Evolutionary conservation across 2,113 vertebrate species (phyloP).

Genomic region (Dasyprocta punctata): DNA sequence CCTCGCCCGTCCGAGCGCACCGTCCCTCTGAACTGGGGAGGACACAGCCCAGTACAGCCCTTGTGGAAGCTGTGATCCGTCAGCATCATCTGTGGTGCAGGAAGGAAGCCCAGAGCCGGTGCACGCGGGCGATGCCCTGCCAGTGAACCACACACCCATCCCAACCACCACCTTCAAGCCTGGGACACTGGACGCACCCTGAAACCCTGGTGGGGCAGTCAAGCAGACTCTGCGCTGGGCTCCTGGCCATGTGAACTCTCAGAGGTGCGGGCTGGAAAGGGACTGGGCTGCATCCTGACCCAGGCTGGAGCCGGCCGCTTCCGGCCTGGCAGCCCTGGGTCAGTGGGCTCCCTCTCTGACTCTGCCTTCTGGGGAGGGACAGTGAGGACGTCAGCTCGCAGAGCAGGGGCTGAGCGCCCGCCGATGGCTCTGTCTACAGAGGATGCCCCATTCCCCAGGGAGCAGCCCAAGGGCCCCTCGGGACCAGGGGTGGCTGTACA

Average conservation of each 20-base stretch:
- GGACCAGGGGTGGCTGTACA: neutral
- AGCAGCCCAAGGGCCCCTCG: neutral
- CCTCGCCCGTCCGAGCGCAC: rapidly evolving
- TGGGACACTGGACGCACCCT: neutral
- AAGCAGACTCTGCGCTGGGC: rapidly evolving
- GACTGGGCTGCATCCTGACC: neutral
- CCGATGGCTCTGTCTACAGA: rapidly evolving
- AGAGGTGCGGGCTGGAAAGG: neutral
- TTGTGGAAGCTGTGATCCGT: neutral
- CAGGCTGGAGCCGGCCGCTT: neutral
- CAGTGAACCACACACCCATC: too few species aligned
- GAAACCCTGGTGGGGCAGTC: rapidly evolving
- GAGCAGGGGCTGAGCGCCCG: neutral
- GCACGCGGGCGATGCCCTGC: too few species aligned
- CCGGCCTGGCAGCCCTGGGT: rapidly evolving
- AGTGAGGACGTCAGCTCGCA: neutral
- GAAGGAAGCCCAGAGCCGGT: neutral
- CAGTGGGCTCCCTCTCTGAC: rapidly evolving
- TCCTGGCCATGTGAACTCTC: rapidly evolving
- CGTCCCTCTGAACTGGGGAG: neutral
- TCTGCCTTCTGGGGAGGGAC: neutral
- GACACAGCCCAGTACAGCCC: too few species aligned
- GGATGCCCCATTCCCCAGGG: neutral
- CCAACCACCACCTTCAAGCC: neutral
- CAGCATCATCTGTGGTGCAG: neutral